Evolutionary conservation across 2,113 vertebrate species (phyloP).

Genomic region (Chaetodon auriga): DNA sequence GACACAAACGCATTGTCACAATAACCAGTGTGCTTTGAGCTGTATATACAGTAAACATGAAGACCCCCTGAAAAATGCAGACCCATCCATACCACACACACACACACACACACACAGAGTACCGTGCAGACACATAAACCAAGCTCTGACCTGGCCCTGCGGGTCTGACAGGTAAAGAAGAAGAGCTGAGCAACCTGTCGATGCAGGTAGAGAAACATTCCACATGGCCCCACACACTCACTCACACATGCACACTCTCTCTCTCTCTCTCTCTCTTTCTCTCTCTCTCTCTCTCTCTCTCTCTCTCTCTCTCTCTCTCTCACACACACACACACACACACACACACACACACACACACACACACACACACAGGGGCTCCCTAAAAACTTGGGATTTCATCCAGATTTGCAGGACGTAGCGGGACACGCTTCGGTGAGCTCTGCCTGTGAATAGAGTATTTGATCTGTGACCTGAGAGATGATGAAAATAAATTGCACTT

Average conservation of each 20-base stretch:
- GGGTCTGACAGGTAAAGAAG: conserved; percentile 73
- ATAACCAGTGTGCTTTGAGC: background rate
- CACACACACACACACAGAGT: background rate
- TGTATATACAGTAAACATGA: conserved; percentile 49
- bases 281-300: too few relatives aligned
- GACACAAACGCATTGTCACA: conserved; percentile 40
- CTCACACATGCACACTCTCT: background rate
- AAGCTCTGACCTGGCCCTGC: conserved; percentile 67
- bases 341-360: conserved; percentile 46
- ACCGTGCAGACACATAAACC: conserved; percentile 29
- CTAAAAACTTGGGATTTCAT: too few relatives aligned
- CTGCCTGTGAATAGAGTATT: too few relatives aligned
- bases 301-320: too few relatives aligned
- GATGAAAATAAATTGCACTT: too few relatives aligned
- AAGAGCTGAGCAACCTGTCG: conserved; percentile 73
- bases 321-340: too few relatives aligned
- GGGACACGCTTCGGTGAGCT: too few relatives aligned
- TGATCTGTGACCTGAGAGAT: too few relatives aligned
- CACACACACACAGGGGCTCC: conserved; percentile 6
- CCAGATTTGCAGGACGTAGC: too few relatives aligned
- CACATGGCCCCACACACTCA: conserved; percentile 25
- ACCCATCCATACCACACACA: background rate
- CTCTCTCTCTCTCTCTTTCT: too few relatives aligned
- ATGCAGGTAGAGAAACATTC: conserved; percentile 80
- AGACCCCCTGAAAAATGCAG: conserved; percentile 25